Percentiles rank a stretch among this genome's conserved stretches.
Evolutionary conservation across 2,888 invertebrate genomes (phyloP).

Genomic region (Julus scanicus): DNA sequence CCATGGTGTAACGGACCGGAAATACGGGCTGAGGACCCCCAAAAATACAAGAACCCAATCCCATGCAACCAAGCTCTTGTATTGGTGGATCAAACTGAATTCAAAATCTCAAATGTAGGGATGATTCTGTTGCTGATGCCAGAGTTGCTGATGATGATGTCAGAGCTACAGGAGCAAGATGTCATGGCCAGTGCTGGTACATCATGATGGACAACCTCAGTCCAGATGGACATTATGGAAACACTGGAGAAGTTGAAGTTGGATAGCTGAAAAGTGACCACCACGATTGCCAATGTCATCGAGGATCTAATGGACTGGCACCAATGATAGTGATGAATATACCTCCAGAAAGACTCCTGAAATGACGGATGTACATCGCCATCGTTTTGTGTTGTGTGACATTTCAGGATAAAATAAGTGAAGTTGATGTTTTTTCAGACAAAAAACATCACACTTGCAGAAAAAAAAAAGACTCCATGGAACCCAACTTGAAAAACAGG

Average conservation of each 20-base stretch:
- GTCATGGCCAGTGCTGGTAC: not conserved
- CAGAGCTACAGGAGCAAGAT: not conserved
- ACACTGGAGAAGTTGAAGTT: not conserved
- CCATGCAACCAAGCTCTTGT: not conserved
- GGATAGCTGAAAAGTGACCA: not conserved
- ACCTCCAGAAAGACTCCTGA: not conserved
- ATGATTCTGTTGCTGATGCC: too few relatives aligned
- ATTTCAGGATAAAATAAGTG: not conserved
- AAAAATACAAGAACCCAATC: conserved; percentile 13
- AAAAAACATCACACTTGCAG: not conserved
- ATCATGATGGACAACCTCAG: not conserved
- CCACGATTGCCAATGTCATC: not conserved
- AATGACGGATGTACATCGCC: not conserved
- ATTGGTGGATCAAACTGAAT: not conserved
- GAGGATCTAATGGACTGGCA: not conserved
- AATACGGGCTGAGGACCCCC: not conserved
- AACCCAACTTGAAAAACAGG: too few relatives aligned
- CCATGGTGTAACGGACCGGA: conserved; percentile 37
- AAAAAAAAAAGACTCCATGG: too few relatives aligned
- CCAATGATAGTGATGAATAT: not conserved
- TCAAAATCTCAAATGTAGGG: not conserved
- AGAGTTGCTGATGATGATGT: not conserved
- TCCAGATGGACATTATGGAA: not conserved
- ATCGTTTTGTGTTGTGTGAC: not conserved
- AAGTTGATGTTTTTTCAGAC: not conserved